phyloP scores from a whole-genome alignment of 2,797 vertebrate species.

The Chelidonichthys spinosus region DNA sequence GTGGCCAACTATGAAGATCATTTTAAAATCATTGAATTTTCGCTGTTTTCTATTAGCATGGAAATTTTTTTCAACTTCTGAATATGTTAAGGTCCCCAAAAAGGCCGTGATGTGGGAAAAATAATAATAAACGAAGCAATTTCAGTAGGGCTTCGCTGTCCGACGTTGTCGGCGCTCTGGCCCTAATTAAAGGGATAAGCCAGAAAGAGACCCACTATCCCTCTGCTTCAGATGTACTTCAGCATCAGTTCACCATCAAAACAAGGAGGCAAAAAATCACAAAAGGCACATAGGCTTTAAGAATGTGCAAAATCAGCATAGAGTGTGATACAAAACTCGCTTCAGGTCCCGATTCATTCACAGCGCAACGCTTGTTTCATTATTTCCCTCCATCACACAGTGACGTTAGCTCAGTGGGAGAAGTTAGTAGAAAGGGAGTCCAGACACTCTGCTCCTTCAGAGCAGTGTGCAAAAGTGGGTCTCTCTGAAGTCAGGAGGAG shows the following conservation, averaged over 20 bases:
- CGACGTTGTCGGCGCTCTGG: too few species aligned
- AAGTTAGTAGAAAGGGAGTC: constrained; percentile 58
- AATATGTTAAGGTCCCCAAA: too few species aligned
- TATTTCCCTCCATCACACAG: neutral
- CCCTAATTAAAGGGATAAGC: constrained; percentile 2
- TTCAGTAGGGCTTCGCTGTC: too few species aligned
- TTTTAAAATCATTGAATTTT: too few species aligned
- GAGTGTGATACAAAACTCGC: constrained; percentile 4
- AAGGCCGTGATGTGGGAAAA: too few species aligned
- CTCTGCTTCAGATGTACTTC: constrained; percentile 36
- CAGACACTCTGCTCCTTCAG: constrained; percentile 54
- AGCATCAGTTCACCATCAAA: constrained; percentile 25
- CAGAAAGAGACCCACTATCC: constrained; percentile 68
- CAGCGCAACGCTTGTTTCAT: constrained; percentile 17
- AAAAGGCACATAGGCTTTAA: constrained; percentile 36
- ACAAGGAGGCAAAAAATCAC: neutral
- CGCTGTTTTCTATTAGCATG: too few species aligned
- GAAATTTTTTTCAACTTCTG: too few species aligned
- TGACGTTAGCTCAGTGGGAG: constrained; percentile 26
- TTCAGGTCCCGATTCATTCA: constrained; percentile 20
- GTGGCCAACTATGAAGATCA: too few species aligned
- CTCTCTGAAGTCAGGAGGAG: constrained; percentile 75
- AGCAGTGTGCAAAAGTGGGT: constrained; percentile 72
- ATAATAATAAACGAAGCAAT: too few species aligned
- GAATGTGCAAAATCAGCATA: constrained; percentile 13